phyloP scores from a whole-genome alignment of 92 coral and sea anemone species.

The Galaxea fascicularis region DNA sequence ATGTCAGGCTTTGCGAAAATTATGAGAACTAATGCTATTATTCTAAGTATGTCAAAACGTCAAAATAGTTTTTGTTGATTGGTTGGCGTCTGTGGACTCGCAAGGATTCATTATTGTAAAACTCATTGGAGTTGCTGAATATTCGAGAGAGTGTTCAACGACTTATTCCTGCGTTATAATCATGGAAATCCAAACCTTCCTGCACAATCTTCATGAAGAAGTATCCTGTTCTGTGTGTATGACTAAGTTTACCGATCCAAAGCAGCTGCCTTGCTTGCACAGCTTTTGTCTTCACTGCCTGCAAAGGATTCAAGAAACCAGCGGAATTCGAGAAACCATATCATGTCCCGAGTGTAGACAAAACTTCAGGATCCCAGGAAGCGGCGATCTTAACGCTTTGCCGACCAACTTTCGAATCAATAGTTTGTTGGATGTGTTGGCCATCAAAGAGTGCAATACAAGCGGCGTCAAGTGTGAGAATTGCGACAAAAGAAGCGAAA shows the following conservation, averaged over 20 bases:
- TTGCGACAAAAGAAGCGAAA: slow-evolving; percentile 22
- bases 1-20: no score
- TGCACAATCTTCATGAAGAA: slow-evolving; percentile 8
- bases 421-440: slow-evolving; percentile 1
- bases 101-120: no score
- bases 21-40: no score
- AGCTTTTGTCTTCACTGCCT: not conserved
- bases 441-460: slow-evolving; percentile 12
- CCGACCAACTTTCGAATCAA: slow-evolving; percentile 11
- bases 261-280: slow-evolving; percentile 5
- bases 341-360: slow-evolving; percentile 22
- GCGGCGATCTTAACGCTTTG: slow-evolving; percentile 5
- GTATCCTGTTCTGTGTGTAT: not conserved
- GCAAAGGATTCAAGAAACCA: not conserved
- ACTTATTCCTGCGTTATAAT: not conserved
- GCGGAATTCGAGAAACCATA: not conserved
- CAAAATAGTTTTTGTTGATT: no score
- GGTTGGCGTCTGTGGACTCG: no score
- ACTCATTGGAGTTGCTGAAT: no score
- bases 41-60: no score
- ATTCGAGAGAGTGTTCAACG: not conserved
- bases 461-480: slow-evolving; percentile 25
- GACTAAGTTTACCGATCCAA: not conserved
- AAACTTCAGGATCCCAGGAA: not conserved
- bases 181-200: slow-evolving; percentile 14